Conservation (phyloP, 2,797 vertebrate species). For the Notolabrus celidotus region DNA sequence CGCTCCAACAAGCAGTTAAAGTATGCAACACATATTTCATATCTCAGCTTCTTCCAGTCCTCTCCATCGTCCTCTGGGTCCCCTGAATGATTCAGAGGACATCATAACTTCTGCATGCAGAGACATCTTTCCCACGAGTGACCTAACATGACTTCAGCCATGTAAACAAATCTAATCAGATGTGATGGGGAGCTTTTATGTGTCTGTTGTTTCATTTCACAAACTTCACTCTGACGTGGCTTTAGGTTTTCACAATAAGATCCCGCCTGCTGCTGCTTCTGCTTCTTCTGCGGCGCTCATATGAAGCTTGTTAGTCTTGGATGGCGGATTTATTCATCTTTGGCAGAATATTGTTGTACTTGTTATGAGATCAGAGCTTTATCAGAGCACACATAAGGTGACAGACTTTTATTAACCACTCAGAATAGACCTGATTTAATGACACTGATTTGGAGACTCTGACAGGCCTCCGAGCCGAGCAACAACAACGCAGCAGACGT, state of each 20-base stretch:
- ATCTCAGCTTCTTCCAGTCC: neutral
- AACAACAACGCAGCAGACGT: conserved; percentile 37
- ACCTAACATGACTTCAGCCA: neutral
- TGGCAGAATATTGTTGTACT: conserved; percentile 30
- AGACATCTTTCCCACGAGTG: neutral
- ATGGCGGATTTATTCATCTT: conserved; percentile 23
- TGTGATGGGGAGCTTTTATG: neutral
- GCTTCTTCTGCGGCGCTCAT: no score
- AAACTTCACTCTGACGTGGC: conserved; percentile 8
- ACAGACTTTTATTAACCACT: conserved; percentile 70
- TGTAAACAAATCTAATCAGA: conserved; percentile 13
- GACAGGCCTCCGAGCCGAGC: conserved; percentile 44
- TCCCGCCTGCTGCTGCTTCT: neutral
- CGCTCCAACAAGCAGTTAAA: neutral
- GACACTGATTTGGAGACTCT: conserved; percentile 64
- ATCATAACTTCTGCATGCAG: neutral
- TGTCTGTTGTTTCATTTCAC: conserved; percentile 6
- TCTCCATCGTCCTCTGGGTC: neutral
- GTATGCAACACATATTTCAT: neutral
- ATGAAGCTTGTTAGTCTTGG: conserved; percentile 1
- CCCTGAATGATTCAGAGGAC: neutral
- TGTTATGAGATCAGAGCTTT: conserved; percentile 64
- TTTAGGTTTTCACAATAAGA: conserved; percentile 10
- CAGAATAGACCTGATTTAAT: conserved; percentile 67
- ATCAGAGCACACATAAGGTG: conserved; percentile 59